Evolutionary conservation across 2,888 invertebrate species (phyloP).

Genomic region (Coelopa pilipes): DNA sequence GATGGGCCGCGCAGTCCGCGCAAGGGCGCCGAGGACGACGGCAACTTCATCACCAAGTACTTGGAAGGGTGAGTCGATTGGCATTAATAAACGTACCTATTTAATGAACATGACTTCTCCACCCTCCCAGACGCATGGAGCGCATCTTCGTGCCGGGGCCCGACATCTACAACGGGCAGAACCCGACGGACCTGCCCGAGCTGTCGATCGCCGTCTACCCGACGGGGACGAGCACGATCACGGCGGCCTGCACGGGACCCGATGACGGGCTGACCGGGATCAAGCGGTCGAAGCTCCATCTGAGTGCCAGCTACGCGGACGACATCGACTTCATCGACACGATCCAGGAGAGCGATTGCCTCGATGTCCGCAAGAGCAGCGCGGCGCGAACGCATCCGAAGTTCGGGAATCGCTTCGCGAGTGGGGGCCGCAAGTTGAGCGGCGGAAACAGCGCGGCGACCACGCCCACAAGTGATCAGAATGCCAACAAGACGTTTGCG

Average conservation of each 20-base stretch:
- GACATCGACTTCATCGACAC: conserved; percentile 81
- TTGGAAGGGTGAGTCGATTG: conserved; percentile 72
- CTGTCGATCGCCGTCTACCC: conserved; percentile 69
- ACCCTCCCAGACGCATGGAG: conserved; percentile 59
- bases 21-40: conserved; percentile 68
- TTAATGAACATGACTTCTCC: background rate
- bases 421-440: conserved; percentile 42
- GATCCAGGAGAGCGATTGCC: conserved; percentile 62
- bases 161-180: conserved; percentile 75
- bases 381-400: conserved; percentile 54
- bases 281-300: conserved; percentile 74
- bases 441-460: conserved; percentile 43
- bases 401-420: conserved; percentile 52
- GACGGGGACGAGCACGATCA: conserved; percentile 70
- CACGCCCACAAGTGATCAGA: conserved; percentile 52
- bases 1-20: conserved; percentile 64
- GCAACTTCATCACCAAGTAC: conserved; percentile 77
- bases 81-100: background rate
- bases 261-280: conserved; percentile 82
- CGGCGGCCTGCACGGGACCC: conserved; percentile 84
- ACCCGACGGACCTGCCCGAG: conserved; percentile 78
- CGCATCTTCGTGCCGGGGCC: conserved; percentile 60
- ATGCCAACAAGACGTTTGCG: conserved; percentile 52
- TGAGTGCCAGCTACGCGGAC: conserved; percentile 72
- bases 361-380: conserved; percentile 63